Base-by-base conservation (phyloP, 2,888 invertebrate genomes). In the Hirudinaria manillensis region DNA sequence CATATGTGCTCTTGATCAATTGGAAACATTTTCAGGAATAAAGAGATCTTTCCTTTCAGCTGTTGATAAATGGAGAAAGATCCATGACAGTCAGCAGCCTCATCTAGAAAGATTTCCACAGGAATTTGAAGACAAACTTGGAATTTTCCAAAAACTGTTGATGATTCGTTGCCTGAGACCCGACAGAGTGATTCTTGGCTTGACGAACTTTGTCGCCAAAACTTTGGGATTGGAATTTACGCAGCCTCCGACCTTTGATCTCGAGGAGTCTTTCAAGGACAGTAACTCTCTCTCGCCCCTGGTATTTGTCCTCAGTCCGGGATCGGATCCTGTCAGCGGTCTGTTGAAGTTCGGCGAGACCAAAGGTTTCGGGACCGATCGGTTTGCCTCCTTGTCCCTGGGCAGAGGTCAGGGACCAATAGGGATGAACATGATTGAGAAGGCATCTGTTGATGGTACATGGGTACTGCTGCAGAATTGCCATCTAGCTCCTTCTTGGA, bases 81-180 rank as follows among this genome's bases (percentile, higher is more conserved):
- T 92, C 89, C 34, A 90, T 91, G 74, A 91, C 90, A 84, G 83
- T 76, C 67, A 78, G 87, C 45, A 56, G 29, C 86, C 85, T 7
- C 83, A 84, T 66, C 79, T 82, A 73, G 81, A 81, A 71, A 73
- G 75, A 13, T 79, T 83, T 51, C 86, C 86, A 6, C 84, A 83
- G 36, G 84, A 85, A 74, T 87, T 85, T 83, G 77, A 83, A n/a
- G 81, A 83, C 1, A 81, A 80, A 74, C 79, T 86, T 7, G 81
- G 80, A 7, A 77, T 76, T 56, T 86, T 87, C 81, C 86, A 85
- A 80, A 83, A 81, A 76, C 80, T 87, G 78, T 80, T 86, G 36
- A 79, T 86, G 1, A 81, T 87, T 10, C 81, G 86, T 65, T 86
- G 86, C 79, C 79, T 87, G 19, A 80, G 87, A 34, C 85, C 86